phyloP scores from a whole-genome alignment of 2,113 vertebrate species.

The Capreolus pygargus region DNA sequence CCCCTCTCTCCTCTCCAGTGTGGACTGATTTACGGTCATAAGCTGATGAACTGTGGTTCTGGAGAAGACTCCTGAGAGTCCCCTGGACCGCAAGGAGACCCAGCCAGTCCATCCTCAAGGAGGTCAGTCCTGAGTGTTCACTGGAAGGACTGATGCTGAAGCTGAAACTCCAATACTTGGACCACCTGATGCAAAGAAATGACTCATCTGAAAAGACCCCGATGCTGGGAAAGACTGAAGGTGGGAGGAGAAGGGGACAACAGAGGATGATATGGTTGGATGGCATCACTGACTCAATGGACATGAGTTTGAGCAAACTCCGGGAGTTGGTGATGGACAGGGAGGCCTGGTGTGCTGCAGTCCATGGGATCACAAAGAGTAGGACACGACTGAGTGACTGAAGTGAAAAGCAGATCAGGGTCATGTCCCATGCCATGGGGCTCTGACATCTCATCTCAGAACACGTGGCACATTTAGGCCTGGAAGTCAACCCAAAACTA shows the following conservation, averaged over 20 bases:
- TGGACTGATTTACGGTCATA: background rate
- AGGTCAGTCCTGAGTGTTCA: background rate
- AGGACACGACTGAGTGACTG: fast-evolving
- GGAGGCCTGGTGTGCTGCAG: background rate
- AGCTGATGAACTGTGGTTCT: background rate
- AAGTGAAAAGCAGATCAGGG: background rate
- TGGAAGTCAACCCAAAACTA: background rate
- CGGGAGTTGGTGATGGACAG: background rate
- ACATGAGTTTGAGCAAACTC: background rate
- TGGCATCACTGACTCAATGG: background rate
- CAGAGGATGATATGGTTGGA: background rate
- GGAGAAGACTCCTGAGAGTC: background rate
- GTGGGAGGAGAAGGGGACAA: fast-evolving
- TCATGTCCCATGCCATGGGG: background rate
- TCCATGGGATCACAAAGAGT: background rate
- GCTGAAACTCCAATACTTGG: background rate
- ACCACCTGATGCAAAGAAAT: background rate
- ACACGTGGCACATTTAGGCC: background rate
- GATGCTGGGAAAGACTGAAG: background rate
- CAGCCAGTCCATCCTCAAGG: background rate
- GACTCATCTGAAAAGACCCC: background rate
- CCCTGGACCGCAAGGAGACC: background rate
- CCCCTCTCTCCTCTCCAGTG: background rate
- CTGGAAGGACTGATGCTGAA: background rate
- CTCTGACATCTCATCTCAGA: background rate